Base-by-base conservation (phyloP, 2,113 vertebrate species). In the Oreochromis spilurus region DNA sequence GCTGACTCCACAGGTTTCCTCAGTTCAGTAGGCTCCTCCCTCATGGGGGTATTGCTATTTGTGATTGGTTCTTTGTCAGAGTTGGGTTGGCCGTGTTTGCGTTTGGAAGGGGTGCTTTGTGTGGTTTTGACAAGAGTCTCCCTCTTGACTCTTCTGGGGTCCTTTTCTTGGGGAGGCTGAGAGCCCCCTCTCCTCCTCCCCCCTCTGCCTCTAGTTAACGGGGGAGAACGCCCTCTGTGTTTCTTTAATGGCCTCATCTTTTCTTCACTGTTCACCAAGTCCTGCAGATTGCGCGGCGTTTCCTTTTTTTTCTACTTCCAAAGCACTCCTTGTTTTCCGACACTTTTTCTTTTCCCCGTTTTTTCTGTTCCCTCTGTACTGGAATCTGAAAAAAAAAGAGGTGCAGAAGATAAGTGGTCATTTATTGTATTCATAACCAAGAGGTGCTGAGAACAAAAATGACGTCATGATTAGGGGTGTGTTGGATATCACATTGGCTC, bases 161-260 rank as follows among this genome's bases (percentile, higher is more conserved):
- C 95, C 83, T 92, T 94, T 84, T 95, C 95, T 79, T 85, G 86
- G 43, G 87, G 83, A 11, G 87, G 54, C 84, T 95, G 94, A 5
- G 90, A 85, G 26, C 84, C 88, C n/a, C 89, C 94, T 87, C 95
- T 96, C 80, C 95, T 97, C 86, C 94, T 93, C 53, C 95, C 94
- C 55, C 97, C 96, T 91, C 97, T 97, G 91, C 96, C 96, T 89
- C 97, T 95, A 13, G 97, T 96, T 81, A 96, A 95, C 11, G 94
- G 96, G 5, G 97, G 96, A 34, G 96, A 95, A 79, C 94, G 94
- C 48, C 93, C 96, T 87, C 93, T 96, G 88, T 86, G 95, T 87
- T 96, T 98, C 94, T 97, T 98, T 91, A 96, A 89, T 11, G 97
- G 96, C 94, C 97, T 98, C 97, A 98, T 98, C 89, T 91, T 93